Evolutionary conservation across 2,888 invertebrate species (phyloP), one percentile per base, ranked within the genome.

Genomic region (Petrolisthes manimaculis): DNA sequence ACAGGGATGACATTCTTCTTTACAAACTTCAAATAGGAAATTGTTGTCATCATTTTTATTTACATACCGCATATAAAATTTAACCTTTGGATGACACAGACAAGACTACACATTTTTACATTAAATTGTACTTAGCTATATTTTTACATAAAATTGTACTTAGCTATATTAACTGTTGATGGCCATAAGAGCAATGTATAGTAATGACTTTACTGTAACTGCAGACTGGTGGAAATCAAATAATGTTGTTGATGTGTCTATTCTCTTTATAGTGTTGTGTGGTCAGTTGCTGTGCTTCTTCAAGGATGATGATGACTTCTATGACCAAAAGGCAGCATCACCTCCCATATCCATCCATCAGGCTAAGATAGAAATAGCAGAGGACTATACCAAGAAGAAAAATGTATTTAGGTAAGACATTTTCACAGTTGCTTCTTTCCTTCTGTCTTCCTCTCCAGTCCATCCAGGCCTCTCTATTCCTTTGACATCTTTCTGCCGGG

Each of bases 251-350:
- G 21, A 51, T 21, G 12, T 67, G 0, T 0, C 24, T 69, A 21
- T 79, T 79, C 12, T 81, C n/a, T 53, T 54, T 92, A 8, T 92
- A 93, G 99, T 99, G 86, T 94, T 99, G 53, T 99, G 98, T 93
- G 99, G 99, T 0, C 99, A 99, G 93, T 94, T 99, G 92, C 94
- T 99, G 84, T 99, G 98, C 94, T 99, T 99, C 96, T 99, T 99
- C 95, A 96, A 98, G 92, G 98, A 98, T 93, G 96, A 97, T 92
- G 95, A 96, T 92, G 98, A 98, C 93, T 98, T 98, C 94, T 95
- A 95, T 90, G 95, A 95, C 91, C 96, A 97, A 92, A 96, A 97
- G 94, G 98, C 98, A 0, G 96, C 97, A 0, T 96, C 97, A 3
- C 96, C 98, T 0, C 97, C 97, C 0, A 95, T 98, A 54, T 96